phyloP scores from a whole-genome alignment of 2,113 vertebrate species.

The Mobula birostris region DNA sequence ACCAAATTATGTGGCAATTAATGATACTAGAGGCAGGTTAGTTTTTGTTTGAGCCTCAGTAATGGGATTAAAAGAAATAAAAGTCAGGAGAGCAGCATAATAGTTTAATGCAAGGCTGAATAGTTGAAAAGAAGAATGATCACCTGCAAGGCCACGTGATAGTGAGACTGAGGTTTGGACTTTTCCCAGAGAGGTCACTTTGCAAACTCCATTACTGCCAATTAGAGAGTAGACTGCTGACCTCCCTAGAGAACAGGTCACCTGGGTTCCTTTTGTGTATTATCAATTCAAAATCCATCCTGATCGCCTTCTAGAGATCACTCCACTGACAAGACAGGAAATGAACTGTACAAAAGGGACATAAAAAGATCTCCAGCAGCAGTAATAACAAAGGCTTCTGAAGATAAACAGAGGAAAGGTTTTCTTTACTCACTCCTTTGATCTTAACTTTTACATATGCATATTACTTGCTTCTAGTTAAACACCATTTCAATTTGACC shows the following conservation, averaged over 20 bases:
- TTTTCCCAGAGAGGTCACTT: conserved; percentile 34
- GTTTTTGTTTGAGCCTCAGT: neutral
- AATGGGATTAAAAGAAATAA: neutral
- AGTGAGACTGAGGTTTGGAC: conserved; percentile 30
- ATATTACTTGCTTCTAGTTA: neutral
- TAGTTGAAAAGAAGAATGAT: conserved; percentile 32
- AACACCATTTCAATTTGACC: neutral
- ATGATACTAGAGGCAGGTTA: neutral
- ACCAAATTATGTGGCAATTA: neutral
- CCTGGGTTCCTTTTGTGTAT: conserved; percentile 33
- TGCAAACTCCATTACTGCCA: conserved; percentile 37
- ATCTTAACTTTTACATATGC: neutral
- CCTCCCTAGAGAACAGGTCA: conserved; percentile 32
- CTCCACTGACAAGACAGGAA: conserved; percentile 31
- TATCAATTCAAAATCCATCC: conserved; percentile 36
- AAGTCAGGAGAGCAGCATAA: neutral
- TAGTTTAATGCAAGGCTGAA: conserved; percentile 25
- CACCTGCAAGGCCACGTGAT: conserved; percentile 36
- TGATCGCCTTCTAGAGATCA: conserved; percentile 33
- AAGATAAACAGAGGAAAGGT: conserved; percentile 25
- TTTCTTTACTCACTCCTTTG: neutral
- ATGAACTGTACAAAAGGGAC: conserved; percentile 36
- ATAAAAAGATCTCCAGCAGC: conserved; percentile 34
- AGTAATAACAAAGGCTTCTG: conserved; percentile 23
- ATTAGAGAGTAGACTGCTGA: conserved; percentile 34